Evolutionary conservation across 2,797 vertebrate genomes (phyloP).

Genomic region (Jordanella pulchra): DNA sequence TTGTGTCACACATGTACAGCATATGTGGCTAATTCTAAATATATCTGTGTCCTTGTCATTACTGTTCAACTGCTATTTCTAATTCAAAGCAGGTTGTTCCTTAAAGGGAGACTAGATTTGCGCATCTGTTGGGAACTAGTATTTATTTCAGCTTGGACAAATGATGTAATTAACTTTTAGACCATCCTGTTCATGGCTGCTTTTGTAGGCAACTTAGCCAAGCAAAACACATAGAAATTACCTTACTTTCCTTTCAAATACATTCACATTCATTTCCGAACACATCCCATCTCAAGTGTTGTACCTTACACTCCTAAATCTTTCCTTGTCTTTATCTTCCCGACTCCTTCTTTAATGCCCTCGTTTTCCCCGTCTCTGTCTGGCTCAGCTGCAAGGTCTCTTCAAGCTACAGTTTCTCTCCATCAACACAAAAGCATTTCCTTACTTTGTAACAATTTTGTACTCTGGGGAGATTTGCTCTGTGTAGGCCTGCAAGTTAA

Average conservation of each 20-base stretch:
- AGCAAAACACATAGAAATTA: constrained; percentile 69
- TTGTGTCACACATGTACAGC: background rate
- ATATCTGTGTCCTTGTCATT: constrained; percentile 23
- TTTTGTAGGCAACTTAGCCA: constrained; percentile 70
- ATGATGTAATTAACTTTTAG: constrained; percentile 79
- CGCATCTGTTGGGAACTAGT: constrained; percentile 64
- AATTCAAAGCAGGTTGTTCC: constrained; percentile 48
- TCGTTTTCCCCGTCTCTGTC: constrained; percentile 26
- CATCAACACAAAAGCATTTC: constrained; percentile 70
- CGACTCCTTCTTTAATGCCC: constrained; percentile 33
- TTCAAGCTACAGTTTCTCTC: constrained; percentile 57
- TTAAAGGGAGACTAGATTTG: constrained; percentile 50
- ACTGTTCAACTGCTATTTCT: constrained; percentile 18
- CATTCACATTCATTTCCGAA: constrained; percentile 51
- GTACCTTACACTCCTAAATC: constrained; percentile 14
- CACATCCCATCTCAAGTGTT: constrained; percentile 19
- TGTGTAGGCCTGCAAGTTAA: constrained; percentile 56
- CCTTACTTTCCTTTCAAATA: constrained; percentile 46
- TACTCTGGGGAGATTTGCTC: constrained; percentile 64
- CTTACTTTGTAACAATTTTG: constrained; percentile 73
- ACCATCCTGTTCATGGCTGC: constrained; percentile 70
- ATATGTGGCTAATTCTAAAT: constrained; percentile 13
- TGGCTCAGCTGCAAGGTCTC: constrained; percentile 32
- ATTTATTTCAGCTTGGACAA: constrained; percentile 76
- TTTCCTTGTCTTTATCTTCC: constrained; percentile 34